Conservation (phyloP, 2,797 vertebrate species). For the Acanthornis magna region DNA sequence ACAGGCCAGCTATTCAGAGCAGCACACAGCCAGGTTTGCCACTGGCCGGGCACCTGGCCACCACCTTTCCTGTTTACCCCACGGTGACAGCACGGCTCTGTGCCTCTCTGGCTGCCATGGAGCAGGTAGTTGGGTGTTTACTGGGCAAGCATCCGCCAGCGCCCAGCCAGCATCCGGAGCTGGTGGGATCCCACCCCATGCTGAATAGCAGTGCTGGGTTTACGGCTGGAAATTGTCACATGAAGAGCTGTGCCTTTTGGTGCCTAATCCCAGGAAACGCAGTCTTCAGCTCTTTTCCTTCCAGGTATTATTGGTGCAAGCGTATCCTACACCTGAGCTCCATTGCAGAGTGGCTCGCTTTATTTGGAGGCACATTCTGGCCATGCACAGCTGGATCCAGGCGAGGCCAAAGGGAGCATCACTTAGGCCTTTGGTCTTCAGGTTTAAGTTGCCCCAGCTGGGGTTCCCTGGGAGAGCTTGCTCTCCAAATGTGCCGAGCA, state of each 20-base stretch:
- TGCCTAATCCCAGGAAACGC: not conserved
- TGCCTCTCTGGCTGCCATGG: not conserved
- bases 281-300: not conserved
- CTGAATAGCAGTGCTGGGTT: not conserved
- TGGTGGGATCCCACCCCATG: not conserved
- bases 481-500: not conserved
- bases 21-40: not conserved
- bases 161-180: not conserved
- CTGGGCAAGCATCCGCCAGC: not conserved
- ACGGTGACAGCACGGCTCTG: not conserved
- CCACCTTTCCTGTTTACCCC: constrained; percentile 53
- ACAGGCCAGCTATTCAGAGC: constrained; percentile 20
- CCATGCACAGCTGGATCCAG: not conserved
- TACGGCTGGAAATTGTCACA: not conserved
- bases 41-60: constrained; percentile 21
- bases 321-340: accelerated
- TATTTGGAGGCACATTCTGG: not conserved
- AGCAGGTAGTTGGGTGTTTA: constrained; percentile 9
- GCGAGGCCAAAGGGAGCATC: not conserved
- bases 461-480: not conserved
- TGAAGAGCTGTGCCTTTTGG: not conserved
- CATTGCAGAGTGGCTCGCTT: not conserved
- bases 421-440: not conserved
- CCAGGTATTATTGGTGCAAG: not conserved
- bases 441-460: not conserved